Conservation (phyloP, 2,888 invertebrate species). For the Eucriotettix oculatus region DNA sequence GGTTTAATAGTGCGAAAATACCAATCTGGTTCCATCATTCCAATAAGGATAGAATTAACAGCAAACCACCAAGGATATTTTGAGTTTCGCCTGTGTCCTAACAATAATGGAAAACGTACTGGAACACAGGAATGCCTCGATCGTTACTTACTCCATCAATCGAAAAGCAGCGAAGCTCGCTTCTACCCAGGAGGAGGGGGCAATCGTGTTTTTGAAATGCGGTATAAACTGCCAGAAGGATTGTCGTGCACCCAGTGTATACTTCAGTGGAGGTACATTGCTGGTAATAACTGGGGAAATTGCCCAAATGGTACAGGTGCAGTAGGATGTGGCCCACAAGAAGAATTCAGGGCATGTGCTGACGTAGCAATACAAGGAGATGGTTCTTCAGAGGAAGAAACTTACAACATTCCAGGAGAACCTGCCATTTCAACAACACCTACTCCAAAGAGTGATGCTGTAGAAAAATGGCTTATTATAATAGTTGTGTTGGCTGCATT, state of each 20-base stretch:
- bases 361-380: neutral
- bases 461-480: neutral
- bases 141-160: constrained; percentile 39
- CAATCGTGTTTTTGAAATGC: constrained; percentile 54
- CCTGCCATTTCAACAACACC: neutral
- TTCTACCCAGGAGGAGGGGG: constrained; percentile 36
- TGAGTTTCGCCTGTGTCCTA: constrained; percentile 67
- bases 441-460: neutral
- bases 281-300: constrained; percentile 65
- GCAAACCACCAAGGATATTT: constrained; percentile 78
- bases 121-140: constrained; percentile 56
- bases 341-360: neutral
- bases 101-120: constrained; percentile 25
- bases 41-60: constrained; percentile 66
- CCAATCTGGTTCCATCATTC: constrained; percentile 45
- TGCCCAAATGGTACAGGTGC: constrained; percentile 33
- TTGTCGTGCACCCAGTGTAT: constrained; percentile 67
- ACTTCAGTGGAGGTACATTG: constrained; percentile 70
- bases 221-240: constrained; percentile 43
- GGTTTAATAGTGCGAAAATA: constrained; percentile 70
- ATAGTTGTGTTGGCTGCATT: neutral
- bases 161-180: neutral
- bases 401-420: neutral
- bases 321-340: constrained; percentile 69
- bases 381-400: neutral